Conservation (phyloP, 2,888 invertebrate species). For the Parapristionchus giblindavisi region DNA sequence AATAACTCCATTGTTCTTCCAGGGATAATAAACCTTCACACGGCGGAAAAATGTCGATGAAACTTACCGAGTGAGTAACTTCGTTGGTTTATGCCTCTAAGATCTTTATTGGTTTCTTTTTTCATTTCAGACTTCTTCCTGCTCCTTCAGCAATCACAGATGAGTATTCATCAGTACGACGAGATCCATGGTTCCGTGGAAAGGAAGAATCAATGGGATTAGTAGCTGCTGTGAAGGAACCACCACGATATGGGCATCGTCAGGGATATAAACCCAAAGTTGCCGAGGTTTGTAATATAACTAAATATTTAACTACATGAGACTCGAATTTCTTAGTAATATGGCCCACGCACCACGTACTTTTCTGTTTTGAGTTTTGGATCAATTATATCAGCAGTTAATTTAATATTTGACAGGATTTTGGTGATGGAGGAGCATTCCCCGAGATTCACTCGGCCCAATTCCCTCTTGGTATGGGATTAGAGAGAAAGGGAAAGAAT, state of each 20-base stretch:
- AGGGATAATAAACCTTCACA: slow-evolving; percentile 17
- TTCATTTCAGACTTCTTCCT: slow-evolving; percentile 81
- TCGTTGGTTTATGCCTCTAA: slow-evolving; percentile 6
- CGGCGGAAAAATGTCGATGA: slow-evolving; percentile 44
- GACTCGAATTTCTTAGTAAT: background rate
- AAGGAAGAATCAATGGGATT: slow-evolving; percentile 44
- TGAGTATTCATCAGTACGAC: slow-evolving; percentile 86
- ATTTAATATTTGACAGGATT: slow-evolving; percentile 74
- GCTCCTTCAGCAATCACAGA: slow-evolving; percentile 86
- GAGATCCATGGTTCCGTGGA: slow-evolving; percentile 70
- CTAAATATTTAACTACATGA: background rate
- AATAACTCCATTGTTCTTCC: no score
- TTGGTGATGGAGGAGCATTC: slow-evolving; percentile 93
- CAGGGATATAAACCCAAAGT: slow-evolving; percentile 90
- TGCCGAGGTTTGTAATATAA: slow-evolving; percentile 75
- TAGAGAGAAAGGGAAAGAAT: slow-evolving; percentile 42
- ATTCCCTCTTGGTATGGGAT: slow-evolving; percentile 82
- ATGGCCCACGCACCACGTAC: background rate
- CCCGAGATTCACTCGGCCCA: slow-evolving; percentile 97
- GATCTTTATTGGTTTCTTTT: background rate
- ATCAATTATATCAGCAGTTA: background rate
- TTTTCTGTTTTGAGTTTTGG: background rate
- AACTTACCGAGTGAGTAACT: slow-evolving; percentile 51
- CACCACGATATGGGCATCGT: slow-evolving; percentile 91
- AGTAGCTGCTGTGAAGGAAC: slow-evolving; percentile 66